Evolutionary conservation across 2,888 invertebrate species (phyloP), one percentile per base, ranked within the genome.

Genomic region (Apotomis betuletana): DNA sequence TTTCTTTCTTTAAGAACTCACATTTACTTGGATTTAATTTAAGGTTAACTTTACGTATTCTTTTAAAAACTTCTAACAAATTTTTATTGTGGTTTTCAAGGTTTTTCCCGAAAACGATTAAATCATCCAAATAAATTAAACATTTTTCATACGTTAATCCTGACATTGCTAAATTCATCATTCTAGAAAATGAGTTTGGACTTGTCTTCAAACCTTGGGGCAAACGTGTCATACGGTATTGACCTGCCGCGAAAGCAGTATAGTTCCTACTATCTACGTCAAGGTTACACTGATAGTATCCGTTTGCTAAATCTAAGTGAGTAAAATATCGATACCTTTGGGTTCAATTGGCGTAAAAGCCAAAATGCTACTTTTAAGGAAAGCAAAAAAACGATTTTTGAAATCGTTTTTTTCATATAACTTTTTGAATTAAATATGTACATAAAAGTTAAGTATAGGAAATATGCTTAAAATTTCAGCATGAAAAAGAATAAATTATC

Each of bases 241-340:
- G 15, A 27, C 27, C 55, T 8, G 13, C 5, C 3, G 5, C 10
- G 55, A 55, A 55, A 3, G 55, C 55, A 0, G 55, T 55, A 27
- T 27, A 55, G 8, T 55, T 55, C 15, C 55, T 10, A n/a, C 55
- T 55, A 8, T 55, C 15, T 13, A 13, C 4, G 55, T 55, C 55
- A 27, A 55, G 27, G 27, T 55, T 55, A 27, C 55, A 55, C 27
- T 55, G 58, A 58, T 38, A 36, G 15, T 58, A 58, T n/a, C 58
- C 58, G 12, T 58, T 36, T 38, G 36, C 38, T 12, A 58, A 38
- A 12, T 58, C 58, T 58, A 58, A 58, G 38, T 36, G 36, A 15
- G 38, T 58, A 13, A 58, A 58, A 38, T 58, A n/a, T n/a, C n/a
- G n/a, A n/a, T n/a, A n/a, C n/a, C n/a, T n/a, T n/a, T n/a, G n/a